phyloP scores from a whole-genome alignment of 2,797 vertebrate genomes.

The Helarctos malayanus region DNA sequence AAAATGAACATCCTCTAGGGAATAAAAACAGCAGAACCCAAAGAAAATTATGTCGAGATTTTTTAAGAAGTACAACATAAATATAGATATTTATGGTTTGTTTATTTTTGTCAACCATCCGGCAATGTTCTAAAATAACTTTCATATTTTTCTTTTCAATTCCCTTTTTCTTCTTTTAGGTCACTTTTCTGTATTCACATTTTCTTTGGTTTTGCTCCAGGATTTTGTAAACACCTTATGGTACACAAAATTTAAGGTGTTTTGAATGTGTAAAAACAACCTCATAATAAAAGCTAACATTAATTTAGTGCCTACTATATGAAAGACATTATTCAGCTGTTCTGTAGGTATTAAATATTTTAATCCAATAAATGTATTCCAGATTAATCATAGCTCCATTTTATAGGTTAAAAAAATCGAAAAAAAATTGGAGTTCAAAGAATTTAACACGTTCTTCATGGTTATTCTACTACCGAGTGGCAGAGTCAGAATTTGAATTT shows the following conservation, averaged over 20 bases:
- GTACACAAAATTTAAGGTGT: background rate
- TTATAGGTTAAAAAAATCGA: background rate
- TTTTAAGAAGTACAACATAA: background rate
- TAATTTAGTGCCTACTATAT: background rate
- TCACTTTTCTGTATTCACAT: background rate
- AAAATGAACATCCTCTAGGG: background rate
- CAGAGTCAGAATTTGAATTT: slow-evolving; percentile 13
- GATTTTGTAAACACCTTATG: background rate
- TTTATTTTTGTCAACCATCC: background rate
- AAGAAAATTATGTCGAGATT: background rate
- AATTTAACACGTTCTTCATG: background rate
- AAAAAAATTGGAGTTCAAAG: background rate
- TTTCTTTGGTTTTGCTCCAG: background rate
- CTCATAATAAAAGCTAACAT: background rate
- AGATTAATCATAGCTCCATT: background rate
- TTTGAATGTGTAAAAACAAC: background rate
- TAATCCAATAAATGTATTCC: background rate
- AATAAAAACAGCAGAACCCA: background rate
- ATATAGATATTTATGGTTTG: background rate
- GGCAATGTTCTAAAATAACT: background rate
- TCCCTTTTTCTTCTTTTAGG: background rate
- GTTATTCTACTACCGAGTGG: background rate
- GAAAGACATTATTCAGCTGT: background rate
- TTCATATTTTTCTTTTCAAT: background rate
- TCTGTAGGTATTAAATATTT: background rate